A percentile compares a stretch with the other conserved stretches of the same genome.
Conservation (phyloP, 2,113 vertebrate genomes). For the Rhynchomys soricoides region DNA sequence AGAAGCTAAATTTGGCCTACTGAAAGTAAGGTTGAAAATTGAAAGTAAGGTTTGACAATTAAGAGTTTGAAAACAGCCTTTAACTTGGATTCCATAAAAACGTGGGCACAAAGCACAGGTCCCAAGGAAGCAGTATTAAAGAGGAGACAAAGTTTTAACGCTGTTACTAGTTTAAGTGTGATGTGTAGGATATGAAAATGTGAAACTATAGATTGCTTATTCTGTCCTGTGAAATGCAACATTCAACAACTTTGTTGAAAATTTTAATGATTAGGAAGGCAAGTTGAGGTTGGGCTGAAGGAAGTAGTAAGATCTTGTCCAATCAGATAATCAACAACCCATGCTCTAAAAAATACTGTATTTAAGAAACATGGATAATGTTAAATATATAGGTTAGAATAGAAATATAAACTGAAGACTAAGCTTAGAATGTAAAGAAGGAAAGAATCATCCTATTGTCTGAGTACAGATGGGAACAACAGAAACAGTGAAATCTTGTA, state of each 20-base stretch:
- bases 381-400: background rate
- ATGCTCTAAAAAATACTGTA: background rate
- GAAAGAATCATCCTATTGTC: background rate
- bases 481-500: background rate
- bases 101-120: constrained; percentile 37
- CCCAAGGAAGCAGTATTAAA: constrained; percentile 33
- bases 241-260: constrained; percentile 42
- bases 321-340: background rate
- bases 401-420: background rate
- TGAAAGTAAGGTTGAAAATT: constrained; percentile 78
- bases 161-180: constrained; percentile 50
- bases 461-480: background rate
- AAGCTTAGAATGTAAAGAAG: background rate
- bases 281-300: background rate
- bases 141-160: constrained; percentile 69
- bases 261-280: background rate
- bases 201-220: constrained; percentile 19
- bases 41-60: constrained; percentile 78
- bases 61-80: constrained; percentile 74
- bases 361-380: constrained; percentile 43
- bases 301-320: background rate
- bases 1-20: constrained; percentile 71
- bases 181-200: background rate
- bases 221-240: background rate
- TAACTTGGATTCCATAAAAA: constrained; percentile 79